Base-by-base conservation (phyloP, 2,113 vertebrate genomes). In the Panthera leo region DNA sequence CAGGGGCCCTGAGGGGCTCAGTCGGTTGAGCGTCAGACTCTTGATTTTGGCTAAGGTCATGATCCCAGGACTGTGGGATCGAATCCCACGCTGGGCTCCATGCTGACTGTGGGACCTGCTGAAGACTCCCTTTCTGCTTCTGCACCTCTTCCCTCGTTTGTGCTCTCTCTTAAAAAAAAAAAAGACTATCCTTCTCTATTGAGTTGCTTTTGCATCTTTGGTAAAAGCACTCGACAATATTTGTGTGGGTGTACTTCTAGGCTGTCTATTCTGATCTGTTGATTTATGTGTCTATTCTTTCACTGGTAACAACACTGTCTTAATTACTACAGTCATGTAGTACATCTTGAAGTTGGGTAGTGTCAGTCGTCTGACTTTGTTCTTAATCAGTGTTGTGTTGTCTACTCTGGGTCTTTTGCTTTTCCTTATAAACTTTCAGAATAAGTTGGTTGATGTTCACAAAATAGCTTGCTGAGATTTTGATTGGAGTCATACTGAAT, bases 1-100 rank as follows among this genome's bases (percentile, higher is more conserved):
- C 21, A 61, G 58, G 21, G 2, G 58, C 21, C 58, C 7, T 61
- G 7, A 7, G 58, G 58, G 58, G 21, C 7, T 61, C 21, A 61
- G 58, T 61, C 2, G 0, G 8, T 61, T 61, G 58, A 61, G 21
- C 58, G 0, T 61, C 0, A 0, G 21, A 3, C 58, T 61, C 58
- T 23, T 61, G 58, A 61, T 61, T 61, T 61, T 8, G 21, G 7
- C 58, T 23, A 8, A 61, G 21, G 58, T 61, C 58, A 23, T 23
- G 58, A 61, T 61, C 21, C 21, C 8, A 61, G 58, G 7, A 61
- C 23, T 61, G 58, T 61, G 58, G 21, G 8, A 61, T 61, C 8
- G 58, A 61, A 61, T 61, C 58, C 58, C 58, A 61, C 3, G 58
- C 0, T 61, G 21, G 58, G 58, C 58, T 61, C 58, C 58, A 23